A percentile compares a stretch with the other conserved stretches of the same genome.
Conservation (phyloP, 2,797 vertebrate species). For the Paramormyrops hopkinsi region DNA sequence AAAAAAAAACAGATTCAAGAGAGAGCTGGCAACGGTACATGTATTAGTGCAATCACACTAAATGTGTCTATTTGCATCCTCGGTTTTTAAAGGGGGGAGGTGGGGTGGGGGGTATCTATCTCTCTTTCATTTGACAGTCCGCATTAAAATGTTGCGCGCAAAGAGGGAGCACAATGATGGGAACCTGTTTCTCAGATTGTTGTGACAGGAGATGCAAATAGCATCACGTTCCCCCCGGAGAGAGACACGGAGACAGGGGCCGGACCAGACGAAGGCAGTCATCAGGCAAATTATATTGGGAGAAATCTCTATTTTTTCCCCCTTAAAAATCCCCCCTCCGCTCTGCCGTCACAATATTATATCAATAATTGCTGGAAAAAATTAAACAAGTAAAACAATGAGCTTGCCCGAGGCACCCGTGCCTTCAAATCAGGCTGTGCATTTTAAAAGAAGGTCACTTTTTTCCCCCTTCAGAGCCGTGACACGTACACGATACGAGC, state of each 20-base stretch:
- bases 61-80: conserved; percentile 55
- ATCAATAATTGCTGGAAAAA: conserved; percentile 72
- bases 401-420: conserved; percentile 55
- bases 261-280: conserved; percentile 21
- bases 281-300: conserved; percentile 33
- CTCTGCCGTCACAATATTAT: conserved; percentile 65
- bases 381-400: conserved; percentile 73
- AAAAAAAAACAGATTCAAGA: conserved; percentile 36
- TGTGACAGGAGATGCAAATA: conserved; percentile 66
- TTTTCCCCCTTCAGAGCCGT: conserved; percentile 66
- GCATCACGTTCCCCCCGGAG: conserved; percentile 38
- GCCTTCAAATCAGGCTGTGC: conserved; percentile 65
- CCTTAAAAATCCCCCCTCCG: conserved; percentile 51
- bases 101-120: conserved; percentile 40
- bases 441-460: conserved; percentile 74
- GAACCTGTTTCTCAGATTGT: conserved; percentile 60
- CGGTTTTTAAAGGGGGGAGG: conserved; percentile 23
- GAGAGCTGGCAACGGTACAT: conserved; percentile 38
- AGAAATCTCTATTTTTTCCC: conserved; percentile 37
- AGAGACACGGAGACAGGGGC: conserved; percentile 28
- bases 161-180: conserved; percentile 42
- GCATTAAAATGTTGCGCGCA: conserved; percentile 51
- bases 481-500: conserved; percentile 86
- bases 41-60: conserved; percentile 55
- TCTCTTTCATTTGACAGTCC: conserved; percentile 57